Base-by-base conservation (phyloP, 2,797 vertebrate species). In the Chaunax sp. region DNA sequence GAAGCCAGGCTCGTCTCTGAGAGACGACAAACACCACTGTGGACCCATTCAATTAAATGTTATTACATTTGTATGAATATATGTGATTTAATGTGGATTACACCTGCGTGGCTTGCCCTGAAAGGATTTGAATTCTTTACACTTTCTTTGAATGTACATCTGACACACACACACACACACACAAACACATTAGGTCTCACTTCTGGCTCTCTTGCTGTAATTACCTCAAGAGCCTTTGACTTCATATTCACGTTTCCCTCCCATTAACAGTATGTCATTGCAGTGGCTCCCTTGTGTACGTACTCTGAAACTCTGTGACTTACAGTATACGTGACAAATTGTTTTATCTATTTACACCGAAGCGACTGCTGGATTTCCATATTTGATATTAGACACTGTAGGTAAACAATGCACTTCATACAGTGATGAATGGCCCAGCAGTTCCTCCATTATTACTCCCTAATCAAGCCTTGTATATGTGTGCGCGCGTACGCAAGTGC, bases 1-100 rank as follows among this genome's bases (percentile, higher is more conserved):
- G 44, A 58, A 82, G 71, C 64, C 51, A 58, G 58, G 53, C 72
- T 82, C 72, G 47, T 75, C 28, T 55, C 23, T 0, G 57, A 30
- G 38, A 51, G 43, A 44, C 62, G 28, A 37, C 40, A 40, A 23
- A 69, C 33, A 41, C 46, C 33, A 25, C 63, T 56, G 56, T 53
- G 61, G 78, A 79, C 46, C 64, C 70, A 77, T 80, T 77, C 69
- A 82, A 81, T 90, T 85, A 77, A 10, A 69, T 83, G 65, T 78
- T 43, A 84, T 84, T 81, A 83, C 69, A 56, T 83, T 77, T 72
- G 64, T 77, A 37, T 78, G 64, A 80, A 87, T 84, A 79, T 75
- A 75, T 83, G 70, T 78, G 81, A 86, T 86, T 77, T 71, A 66
- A 78, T 77, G 77, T 81, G 78, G 76, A 84, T 84, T 77, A 75